These are phyloP conservation scores for Acronicta psi DNA, from an alignment of 2,888 invertebrate species.

Conservation along the genomic window DNA sequence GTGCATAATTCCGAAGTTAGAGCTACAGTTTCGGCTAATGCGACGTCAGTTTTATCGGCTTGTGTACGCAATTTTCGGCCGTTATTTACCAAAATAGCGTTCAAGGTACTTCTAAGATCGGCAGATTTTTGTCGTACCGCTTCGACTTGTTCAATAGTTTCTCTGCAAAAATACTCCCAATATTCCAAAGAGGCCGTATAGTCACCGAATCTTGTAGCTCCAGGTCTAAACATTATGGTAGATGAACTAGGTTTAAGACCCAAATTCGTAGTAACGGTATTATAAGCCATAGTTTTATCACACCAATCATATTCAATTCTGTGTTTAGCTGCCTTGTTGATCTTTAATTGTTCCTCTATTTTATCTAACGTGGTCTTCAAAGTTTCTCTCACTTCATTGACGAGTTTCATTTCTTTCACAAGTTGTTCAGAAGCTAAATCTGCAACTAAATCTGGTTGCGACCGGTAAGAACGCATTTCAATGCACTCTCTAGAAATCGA, in stretches of 20 bases:
- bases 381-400: conserved; percentile 90
- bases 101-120: conserved; percentile 91
- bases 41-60: conserved; percentile 94
- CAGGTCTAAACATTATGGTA: conserved; percentile 93
- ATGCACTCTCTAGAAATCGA: conserved; percentile 93
- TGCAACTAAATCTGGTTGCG: conserved; percentile 92
- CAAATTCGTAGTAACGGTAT: conserved; percentile 92
- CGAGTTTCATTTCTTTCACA: conserved; percentile 92
- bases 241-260: conserved; percentile 91
- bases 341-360: conserved; percentile 91
- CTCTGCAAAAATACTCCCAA: conserved; percentile 95
- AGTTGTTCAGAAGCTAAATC: conserved; percentile 94
- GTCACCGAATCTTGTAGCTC: conserved; percentile 93
- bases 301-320: conserved; percentile 97
- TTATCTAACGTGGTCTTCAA: conserved; percentile 90
- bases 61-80: conserved; percentile 94
- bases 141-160: conserved; percentile 93
- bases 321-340: conserved; percentile 94
- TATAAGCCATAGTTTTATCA: conserved; percentile 94
- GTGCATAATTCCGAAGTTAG: conserved; percentile 93
- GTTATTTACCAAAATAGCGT: conserved; percentile 92
- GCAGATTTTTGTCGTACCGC: conserved; percentile 93
- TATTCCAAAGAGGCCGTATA: conserved; percentile 91
- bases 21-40: conserved; percentile 92
- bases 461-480: conserved; percentile 91